Conservation (phyloP, 2,888 invertebrate species). For the Electrophaes corylata region DNA sequence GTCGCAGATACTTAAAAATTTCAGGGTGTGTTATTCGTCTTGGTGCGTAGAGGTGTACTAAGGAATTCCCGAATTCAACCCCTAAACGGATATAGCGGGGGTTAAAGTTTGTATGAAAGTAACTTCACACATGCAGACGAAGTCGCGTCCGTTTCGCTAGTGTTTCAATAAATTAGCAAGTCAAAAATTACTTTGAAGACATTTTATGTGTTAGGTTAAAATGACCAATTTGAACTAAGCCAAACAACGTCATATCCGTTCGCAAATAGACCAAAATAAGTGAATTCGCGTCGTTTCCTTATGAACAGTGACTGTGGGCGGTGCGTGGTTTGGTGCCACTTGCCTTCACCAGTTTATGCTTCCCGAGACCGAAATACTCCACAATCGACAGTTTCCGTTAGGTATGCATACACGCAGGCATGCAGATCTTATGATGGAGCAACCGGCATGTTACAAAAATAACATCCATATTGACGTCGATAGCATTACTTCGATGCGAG, state of each 20-base stretch:
- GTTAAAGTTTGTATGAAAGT: too few relatives aligned
- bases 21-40: too few relatives aligned
- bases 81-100: too few relatives aligned
- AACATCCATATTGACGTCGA: conserved; percentile 24
- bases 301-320: conserved; percentile 58
- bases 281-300: conserved; percentile 60
- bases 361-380: conserved; percentile 79
- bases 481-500: conserved; percentile 16
- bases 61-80: too few relatives aligned
- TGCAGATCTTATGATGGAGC: conserved; percentile 46
- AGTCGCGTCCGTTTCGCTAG: too few relatives aligned
- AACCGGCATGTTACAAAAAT: conserved; percentile 34
- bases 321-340: conserved; percentile 41
- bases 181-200: background rate
- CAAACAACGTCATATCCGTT: conserved; percentile 2
- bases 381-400: conserved; percentile 75
- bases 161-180: too few relatives aligned
- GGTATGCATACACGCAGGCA: conserved; percentile 53
- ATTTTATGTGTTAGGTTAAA: background rate
- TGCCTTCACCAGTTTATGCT: conserved; percentile 66
- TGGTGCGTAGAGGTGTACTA: too few relatives aligned
- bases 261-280: conserved; percentile 33
- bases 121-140: too few relatives aligned
- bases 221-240: conserved; percentile 1
- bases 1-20: too few relatives aligned